A percentile compares a stretch with the other conserved stretches of the same genome.
These are phyloP conservation scores for Pardosa pseudoannulata DNA, from an alignment of 2,888 invertebrate species.

Conservation along the genomic window DNA sequence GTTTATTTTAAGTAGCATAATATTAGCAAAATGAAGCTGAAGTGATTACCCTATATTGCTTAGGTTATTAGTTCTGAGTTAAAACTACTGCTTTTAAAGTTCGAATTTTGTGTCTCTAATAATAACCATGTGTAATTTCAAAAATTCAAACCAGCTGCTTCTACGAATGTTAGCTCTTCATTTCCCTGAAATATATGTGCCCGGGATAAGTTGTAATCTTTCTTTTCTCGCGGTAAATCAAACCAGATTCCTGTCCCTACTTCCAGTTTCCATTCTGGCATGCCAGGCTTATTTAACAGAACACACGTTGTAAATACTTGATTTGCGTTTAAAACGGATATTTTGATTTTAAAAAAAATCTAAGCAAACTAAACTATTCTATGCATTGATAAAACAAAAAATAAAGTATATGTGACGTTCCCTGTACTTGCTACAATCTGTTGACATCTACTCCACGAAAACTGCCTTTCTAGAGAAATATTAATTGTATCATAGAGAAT, in stretches of 20 bases:
- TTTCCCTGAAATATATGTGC: slow-evolving; percentile 36
- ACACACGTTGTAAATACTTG: slow-evolving; percentile 34
- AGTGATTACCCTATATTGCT: no score
- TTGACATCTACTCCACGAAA: no score
- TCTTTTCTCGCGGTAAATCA: slow-evolving; percentile 2
- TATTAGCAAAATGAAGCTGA: no score
- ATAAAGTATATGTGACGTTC: neutral
- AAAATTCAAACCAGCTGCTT: slow-evolving; percentile 60
- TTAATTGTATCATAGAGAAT: neutral
- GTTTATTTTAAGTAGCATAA: no score
- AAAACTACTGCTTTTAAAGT: no score
- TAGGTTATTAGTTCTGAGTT: no score
- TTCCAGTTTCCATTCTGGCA: neutral
- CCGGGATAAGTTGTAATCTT: slow-evolving; percentile 4
- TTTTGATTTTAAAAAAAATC: no score
- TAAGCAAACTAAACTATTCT: no score
- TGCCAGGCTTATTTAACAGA: neutral
- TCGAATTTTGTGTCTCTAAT: no score
- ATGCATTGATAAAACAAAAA: no score
- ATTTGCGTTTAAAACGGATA: slow-evolving; percentile 24
- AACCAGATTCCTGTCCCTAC: neutral
- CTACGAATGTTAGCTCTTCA: slow-evolving; percentile 38
- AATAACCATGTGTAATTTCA: slow-evolving; percentile 62
- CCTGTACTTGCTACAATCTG: slow-evolving; percentile 2
- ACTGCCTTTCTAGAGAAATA: slow-evolving; percentile 11